phyloP scores from a whole-genome alignment of 2,888 invertebrate species.

The Acronicta psi region DNA sequence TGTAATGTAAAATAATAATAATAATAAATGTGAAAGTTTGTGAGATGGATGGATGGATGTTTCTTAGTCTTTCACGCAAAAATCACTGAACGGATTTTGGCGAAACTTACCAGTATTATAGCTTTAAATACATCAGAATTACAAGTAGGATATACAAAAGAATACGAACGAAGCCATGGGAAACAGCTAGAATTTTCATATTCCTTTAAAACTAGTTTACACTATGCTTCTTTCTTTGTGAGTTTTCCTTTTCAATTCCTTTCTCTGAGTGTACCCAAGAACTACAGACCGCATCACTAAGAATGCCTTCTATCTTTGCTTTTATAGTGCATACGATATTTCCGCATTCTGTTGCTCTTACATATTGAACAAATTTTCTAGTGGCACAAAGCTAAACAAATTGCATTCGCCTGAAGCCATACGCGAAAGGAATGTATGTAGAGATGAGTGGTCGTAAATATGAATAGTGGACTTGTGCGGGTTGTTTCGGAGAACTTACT shows the following conservation, averaged over 20 bases:
- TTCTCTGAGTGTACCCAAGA: slow-evolving; percentile 1
- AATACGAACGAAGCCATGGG: too few relatives aligned
- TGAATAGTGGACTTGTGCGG: not conserved
- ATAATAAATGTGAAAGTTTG: too few relatives aligned
- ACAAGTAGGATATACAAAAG: too few relatives aligned
- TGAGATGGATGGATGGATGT: too few relatives aligned
- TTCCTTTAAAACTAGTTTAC: too few relatives aligned
- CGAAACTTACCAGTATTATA: too few relatives aligned
- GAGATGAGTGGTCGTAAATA: not conserved
- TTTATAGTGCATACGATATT: slow-evolving; percentile 17
- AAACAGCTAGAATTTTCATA: too few relatives aligned
- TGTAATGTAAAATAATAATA: too few relatives aligned
- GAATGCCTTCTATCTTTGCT: slow-evolving; percentile 11
- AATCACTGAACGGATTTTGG: too few relatives aligned
- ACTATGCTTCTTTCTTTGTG: not conserved
- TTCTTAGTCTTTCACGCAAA: too few relatives aligned
- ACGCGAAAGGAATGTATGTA: not conserved
- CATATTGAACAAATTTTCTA: slow-evolving; percentile 21
- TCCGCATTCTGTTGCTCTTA: slow-evolving; percentile 12
- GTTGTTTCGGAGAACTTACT: not conserved
- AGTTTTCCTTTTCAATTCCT: slow-evolving; percentile 7
- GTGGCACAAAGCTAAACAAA: slow-evolving; percentile 7
- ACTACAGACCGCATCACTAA: not conserved
- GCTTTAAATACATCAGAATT: too few relatives aligned
- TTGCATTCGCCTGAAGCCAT: slow-evolving; percentile 9